These are phyloP conservation scores for Toxostoma redivivum DNA, from an alignment of 2,113 vertebrate species.

Conservation along the genomic window DNA sequence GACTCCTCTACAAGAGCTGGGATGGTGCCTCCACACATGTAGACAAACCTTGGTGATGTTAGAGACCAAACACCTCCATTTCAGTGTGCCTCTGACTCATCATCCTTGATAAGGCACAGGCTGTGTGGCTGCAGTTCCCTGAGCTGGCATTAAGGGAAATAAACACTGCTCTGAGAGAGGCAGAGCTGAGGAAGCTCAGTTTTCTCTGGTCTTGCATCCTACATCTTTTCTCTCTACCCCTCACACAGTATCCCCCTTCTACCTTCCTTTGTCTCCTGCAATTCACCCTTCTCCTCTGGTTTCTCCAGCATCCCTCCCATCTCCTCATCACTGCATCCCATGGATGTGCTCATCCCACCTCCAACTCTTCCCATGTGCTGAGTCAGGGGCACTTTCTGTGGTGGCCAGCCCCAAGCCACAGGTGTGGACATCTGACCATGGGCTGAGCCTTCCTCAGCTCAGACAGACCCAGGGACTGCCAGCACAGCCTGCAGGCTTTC, in stretches of 20 bases:
- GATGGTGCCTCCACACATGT: not conserved
- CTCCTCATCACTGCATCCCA: not conserved
- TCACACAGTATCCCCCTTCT: not conserved
- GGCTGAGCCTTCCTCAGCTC: rapidly evolving
- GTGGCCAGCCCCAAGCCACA: not conserved
- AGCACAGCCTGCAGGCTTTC: not conserved
- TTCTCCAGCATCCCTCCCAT: not conserved
- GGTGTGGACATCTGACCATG: not conserved
- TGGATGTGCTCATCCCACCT: not conserved
- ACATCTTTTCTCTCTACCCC: not conserved
- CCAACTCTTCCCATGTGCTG: rapidly evolving
- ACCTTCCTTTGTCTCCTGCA: too few species aligned
- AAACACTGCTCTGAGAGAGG: not conserved
- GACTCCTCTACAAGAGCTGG: not conserved
- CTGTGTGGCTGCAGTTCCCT: not conserved
- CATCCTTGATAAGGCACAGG: not conserved
- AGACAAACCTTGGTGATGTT: not conserved
- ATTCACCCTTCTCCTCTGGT: not conserved
- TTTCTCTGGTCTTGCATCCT: not conserved
- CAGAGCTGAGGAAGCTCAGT: not conserved
- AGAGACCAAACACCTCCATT: not conserved
- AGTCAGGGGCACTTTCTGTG: not conserved
- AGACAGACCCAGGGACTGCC: not conserved
- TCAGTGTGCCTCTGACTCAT: not conserved
- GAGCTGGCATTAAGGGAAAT: not conserved